A percentile compares a stretch with the other conserved stretches of the same genome.
Conservation (phyloP, 30 jellyfish, hydroid and myxozoan genomes). For the Pseudorhiza aurosa region DNA sequence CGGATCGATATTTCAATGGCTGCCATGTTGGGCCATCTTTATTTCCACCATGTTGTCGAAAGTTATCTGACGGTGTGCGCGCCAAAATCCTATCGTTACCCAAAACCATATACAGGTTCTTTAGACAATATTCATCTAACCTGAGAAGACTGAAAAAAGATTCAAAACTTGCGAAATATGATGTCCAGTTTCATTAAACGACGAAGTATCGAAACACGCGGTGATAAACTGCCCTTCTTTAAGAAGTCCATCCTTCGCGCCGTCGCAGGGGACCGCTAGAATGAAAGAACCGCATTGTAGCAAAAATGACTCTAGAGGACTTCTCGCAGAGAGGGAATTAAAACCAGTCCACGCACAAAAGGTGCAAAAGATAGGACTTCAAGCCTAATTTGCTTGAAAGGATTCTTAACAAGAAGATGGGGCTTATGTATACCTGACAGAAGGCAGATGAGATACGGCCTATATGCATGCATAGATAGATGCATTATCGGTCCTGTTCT, state of each 20-base stretch:
- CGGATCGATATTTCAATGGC: too few relatives aligned
- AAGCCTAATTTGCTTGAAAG: too few relatives aligned
- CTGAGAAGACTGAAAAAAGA: not conserved
- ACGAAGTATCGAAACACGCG: not conserved
- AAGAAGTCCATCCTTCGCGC: constrained; percentile 1
- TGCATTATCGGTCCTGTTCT: too few relatives aligned
- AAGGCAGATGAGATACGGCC: too few relatives aligned
- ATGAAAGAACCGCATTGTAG: too few relatives aligned
- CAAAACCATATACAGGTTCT: not conserved
- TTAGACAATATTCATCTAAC: not conserved
- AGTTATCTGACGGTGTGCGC: constrained; percentile 49
- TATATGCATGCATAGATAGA: too few relatives aligned
- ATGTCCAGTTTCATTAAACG: not conserved
- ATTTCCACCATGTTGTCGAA: constrained; percentile 64
- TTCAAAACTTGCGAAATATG: not conserved
- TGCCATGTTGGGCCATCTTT: constrained; percentile 85
- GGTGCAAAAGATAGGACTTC: too few relatives aligned
- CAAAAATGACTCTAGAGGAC: too few relatives aligned
- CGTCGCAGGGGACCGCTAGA: constrained; percentile 14
- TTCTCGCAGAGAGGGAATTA: too few relatives aligned
- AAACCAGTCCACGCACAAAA: too few relatives aligned
- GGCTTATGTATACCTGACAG: too few relatives aligned
- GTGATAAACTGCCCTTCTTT: not conserved
- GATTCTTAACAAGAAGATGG: too few relatives aligned
- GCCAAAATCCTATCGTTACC: constrained; percentile 4